Percentiles rank a stretch among this genome's conserved stretches.
Conservation (phyloP, 2,888 invertebrate genomes). For the Abscondita cerata region DNA sequence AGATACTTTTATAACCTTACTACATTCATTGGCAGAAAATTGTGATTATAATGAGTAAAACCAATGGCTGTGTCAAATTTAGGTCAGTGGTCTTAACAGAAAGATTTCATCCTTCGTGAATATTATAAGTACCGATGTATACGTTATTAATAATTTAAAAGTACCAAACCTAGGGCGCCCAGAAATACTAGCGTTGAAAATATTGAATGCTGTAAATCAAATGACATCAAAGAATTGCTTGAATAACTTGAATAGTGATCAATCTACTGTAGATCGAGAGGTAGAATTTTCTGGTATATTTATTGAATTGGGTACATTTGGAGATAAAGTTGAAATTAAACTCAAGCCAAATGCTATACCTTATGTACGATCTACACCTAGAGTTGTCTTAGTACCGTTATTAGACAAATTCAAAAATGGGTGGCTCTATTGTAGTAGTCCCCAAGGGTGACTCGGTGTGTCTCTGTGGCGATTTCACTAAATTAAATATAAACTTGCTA, state of each 20-base stretch:
- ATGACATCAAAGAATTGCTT: neutral
- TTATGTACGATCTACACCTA: conserved; percentile 30
- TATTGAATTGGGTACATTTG: neutral
- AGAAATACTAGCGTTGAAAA: neutral
- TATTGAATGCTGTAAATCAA: neutral
- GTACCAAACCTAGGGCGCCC: no score
- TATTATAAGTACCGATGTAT: neutral
- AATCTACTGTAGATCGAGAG: neutral
- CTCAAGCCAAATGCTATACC: neutral
- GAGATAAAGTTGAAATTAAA: neutral
- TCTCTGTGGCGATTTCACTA: conserved; percentile 45
- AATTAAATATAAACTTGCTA: conserved; percentile 37
- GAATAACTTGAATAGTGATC: neutral
- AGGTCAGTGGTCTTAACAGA: no score
- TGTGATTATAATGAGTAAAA: neutral
- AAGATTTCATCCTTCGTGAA: no score
- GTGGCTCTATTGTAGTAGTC: conserved; percentile 29
- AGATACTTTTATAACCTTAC: neutral
- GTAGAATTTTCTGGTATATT: neutral
- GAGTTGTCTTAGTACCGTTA: conserved; percentile 28
- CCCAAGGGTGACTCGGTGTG: conserved; percentile 31
- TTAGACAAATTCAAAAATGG: conserved; percentile 26
- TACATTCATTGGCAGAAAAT: neutral
- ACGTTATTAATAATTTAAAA: neutral
- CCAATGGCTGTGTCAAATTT: no score